Conservation (phyloP, 2,797 vertebrate species). For the Dromococcyx pavoninus region DNA sequence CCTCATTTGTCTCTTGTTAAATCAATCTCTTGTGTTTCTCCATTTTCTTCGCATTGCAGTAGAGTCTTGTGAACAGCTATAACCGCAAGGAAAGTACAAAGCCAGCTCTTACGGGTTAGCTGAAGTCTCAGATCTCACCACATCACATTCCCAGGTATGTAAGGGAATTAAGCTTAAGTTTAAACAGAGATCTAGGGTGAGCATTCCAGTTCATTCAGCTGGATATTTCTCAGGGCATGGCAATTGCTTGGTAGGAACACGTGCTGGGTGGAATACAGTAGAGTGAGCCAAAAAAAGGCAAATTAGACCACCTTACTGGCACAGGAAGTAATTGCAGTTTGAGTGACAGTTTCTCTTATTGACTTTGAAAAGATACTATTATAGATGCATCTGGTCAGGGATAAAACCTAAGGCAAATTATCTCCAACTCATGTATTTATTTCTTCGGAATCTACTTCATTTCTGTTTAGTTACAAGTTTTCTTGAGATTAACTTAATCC, state of each 20-base stretch:
- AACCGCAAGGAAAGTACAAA: background rate
- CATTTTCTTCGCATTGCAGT: background rate
- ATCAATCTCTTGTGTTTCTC: background rate
- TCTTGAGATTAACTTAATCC: background rate
- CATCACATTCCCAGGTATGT: background rate
- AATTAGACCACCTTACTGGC: background rate
- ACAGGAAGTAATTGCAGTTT: background rate
- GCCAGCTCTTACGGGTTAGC: background rate
- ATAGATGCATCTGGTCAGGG: background rate
- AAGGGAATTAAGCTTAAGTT: background rate
- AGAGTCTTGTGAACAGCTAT: constrained; percentile 14
- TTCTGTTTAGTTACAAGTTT: background rate
- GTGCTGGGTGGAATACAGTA: background rate
- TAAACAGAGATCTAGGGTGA: background rate
- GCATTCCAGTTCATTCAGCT: background rate
- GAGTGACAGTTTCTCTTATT: background rate
- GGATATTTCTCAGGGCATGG: background rate
- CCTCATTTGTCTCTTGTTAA: background rate
- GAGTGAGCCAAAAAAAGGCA: background rate
- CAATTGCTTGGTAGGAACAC: background rate
- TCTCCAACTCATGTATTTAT: background rate
- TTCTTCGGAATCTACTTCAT: background rate
- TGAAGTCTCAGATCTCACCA: background rate
- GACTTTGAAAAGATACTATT: background rate
- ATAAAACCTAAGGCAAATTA: background rate